Percentiles rank a stretch among this genome's conserved stretches.
Evolutionary conservation across 2,113 vertebrate species (phyloP).

Genomic region (Anseranas semipalmata): DNA sequence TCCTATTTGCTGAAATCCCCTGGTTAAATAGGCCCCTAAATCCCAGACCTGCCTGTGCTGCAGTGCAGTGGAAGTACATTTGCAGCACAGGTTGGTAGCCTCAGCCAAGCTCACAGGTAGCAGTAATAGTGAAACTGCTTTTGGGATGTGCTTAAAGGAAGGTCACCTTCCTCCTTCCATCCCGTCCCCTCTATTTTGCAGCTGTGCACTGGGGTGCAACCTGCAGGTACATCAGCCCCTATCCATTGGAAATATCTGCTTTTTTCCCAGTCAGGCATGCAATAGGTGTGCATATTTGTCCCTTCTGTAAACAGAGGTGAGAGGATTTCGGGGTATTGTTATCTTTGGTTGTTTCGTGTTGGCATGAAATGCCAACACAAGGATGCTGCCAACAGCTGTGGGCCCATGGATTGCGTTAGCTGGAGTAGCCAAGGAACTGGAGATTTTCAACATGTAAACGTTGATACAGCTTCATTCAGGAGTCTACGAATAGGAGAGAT

Average conservation of each 20-base stretch:
- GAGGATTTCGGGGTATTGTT: not conserved
- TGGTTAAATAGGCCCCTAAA: not conserved
- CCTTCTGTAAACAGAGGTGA: not conserved
- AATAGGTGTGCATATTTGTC: not conserved
- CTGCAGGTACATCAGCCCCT: not conserved
- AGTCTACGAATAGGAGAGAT: not conserved
- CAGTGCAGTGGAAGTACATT: too few species aligned
- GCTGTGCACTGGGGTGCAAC: not conserved
- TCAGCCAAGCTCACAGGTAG: not conserved
- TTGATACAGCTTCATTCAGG: accelerated
- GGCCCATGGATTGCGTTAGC: not conserved
- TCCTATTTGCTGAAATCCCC: not conserved
- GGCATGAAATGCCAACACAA: not conserved
- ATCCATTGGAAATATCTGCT: not conserved
- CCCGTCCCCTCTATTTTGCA: not conserved
- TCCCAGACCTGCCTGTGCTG: not conserved
- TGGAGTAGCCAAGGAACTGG: not conserved
- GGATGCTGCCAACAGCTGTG: not conserved
- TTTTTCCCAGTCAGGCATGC: not conserved
- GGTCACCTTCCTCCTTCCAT: not conserved
- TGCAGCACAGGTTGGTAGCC: not conserved
- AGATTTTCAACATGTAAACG: not conserved
- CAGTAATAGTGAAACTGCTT: not conserved
- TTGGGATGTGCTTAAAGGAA: not conserved
- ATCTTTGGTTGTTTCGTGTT: not conserved